Evolutionary conservation across 1,140 invertebrate species (phyloP).

Genomic region (Sweltsa coloradensis): DNA sequence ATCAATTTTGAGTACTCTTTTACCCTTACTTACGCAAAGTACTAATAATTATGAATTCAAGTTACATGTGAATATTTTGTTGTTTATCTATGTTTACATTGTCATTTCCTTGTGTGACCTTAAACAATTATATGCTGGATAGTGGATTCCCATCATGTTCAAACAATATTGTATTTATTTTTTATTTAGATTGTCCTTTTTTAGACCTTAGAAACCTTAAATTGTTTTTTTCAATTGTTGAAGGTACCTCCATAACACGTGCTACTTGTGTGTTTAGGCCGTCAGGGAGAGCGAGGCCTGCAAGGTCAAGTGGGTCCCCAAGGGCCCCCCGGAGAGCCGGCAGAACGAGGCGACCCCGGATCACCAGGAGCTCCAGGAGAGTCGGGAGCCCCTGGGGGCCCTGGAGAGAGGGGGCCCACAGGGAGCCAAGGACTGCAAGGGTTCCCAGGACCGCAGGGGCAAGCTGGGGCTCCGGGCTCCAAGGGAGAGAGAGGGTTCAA

Average conservation of each 20-base stretch:
- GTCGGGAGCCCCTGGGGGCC: constrained; percentile 49
- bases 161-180: too few species aligned
- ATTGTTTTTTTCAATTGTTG: constrained; percentile 13
- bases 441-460: constrained; percentile 47
- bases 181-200: too few species aligned
- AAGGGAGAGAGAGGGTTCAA: constrained; percentile 59
- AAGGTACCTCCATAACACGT: not conserved
- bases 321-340: constrained; percentile 63
- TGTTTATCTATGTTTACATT: too few species aligned
- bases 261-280: too few species aligned
- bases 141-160: too few species aligned
- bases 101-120: too few species aligned
- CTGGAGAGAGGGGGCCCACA: constrained; percentile 49
- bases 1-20: too few species aligned
- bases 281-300: constrained; percentile 52
- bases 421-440: constrained; percentile 45
- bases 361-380: constrained; percentile 58
- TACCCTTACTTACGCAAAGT: too few species aligned
- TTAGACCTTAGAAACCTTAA: constrained; percentile 6
- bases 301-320: constrained; percentile 51
- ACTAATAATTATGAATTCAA: too few species aligned
- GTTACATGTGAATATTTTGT: too few species aligned
- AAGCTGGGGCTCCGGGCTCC: constrained; percentile 49
- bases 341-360: constrained; percentile 60
- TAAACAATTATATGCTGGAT: too few species aligned